These are phyloP conservation scores for Antrozous pallidus DNA, from an alignment of 2,797 vertebrate genomes.

Conservation along the genomic window DNA sequence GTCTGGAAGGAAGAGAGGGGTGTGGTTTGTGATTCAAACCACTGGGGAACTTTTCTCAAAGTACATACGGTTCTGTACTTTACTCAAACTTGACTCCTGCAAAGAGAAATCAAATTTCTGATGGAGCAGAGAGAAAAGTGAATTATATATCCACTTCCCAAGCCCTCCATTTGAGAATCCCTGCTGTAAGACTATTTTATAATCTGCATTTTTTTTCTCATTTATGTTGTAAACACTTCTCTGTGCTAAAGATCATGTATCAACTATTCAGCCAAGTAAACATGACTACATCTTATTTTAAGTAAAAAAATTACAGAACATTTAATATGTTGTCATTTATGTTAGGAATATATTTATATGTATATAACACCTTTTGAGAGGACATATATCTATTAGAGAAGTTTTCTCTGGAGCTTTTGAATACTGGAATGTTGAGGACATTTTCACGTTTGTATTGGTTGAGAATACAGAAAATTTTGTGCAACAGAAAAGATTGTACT, in stretches of 20 bases:
- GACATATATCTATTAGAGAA: not conserved
- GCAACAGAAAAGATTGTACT: not conserved
- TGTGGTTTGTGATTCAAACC: not conserved
- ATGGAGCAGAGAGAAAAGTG: not conserved
- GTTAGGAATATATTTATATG: not conserved
- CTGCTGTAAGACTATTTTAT: not conserved
- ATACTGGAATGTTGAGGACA: not conserved
- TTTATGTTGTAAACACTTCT: not conserved
- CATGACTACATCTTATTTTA: not conserved
- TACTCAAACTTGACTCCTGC: not conserved
- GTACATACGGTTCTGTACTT: not conserved
- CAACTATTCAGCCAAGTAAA: not conserved
- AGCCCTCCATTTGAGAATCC: not conserved
- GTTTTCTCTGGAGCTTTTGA: not conserved
- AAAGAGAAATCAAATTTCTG: not conserved
- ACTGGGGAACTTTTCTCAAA: not conserved
- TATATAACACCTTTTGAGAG: not conserved
- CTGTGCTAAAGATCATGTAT: not conserved
- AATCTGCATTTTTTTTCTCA: not conserved
- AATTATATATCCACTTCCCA: too few relatives aligned
- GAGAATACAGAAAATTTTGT: not conserved
- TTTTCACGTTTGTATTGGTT: not conserved
- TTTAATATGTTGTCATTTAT: not conserved
- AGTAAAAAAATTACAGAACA: not conserved
- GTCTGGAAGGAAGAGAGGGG: not conserved